These are phyloP conservation scores for Trachelus troglodyta DNA, from an alignment of 2,888 invertebrate genomes.

Conservation along the genomic window DNA sequence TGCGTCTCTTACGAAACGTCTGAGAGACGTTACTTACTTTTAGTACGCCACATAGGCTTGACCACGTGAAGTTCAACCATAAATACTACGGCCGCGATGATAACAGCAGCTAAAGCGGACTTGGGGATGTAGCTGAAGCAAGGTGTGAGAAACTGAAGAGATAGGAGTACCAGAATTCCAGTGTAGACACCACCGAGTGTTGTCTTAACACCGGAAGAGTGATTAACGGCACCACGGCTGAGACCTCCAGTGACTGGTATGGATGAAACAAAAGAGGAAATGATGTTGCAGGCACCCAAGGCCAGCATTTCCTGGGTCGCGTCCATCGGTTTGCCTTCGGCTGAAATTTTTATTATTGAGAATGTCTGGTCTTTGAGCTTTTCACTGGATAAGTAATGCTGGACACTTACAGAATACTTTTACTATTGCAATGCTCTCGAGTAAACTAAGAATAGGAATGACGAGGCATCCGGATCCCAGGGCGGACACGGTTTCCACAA, in stretches of 20 bases:
- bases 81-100: slow-evolving; percentile 78
- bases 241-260: slow-evolving; percentile 76
- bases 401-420: slow-evolving; percentile 74
- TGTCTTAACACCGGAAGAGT: slow-evolving; percentile 77
- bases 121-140: slow-evolving; percentile 75
- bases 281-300: slow-evolving; percentile 73
- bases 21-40: slow-evolving; percentile 67
- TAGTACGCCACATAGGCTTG: slow-evolving; percentile 75
- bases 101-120: slow-evolving; percentile 76
- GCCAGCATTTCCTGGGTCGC: slow-evolving; percentile 80
- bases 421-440: slow-evolving; percentile 79
- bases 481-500: slow-evolving; percentile 71
- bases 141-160: slow-evolving; percentile 74
- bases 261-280: slow-evolving; percentile 76
- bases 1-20: background rate
- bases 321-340: slow-evolving; percentile 72
- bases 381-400: background rate
- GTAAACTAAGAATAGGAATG: slow-evolving; percentile 75
- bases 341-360: slow-evolving; percentile 53
- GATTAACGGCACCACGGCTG: slow-evolving; percentile 77
- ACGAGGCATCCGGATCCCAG: slow-evolving; percentile 76
- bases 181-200: slow-evolving; percentile 76
- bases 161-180: slow-evolving; percentile 69
- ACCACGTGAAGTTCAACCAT: slow-evolving; percentile 76
- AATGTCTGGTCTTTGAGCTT: background rate